These are phyloP conservation scores for Castor canadensis DNA, from an alignment of 2,113 vertebrate species.

Conservation along the genomic window DNA sequence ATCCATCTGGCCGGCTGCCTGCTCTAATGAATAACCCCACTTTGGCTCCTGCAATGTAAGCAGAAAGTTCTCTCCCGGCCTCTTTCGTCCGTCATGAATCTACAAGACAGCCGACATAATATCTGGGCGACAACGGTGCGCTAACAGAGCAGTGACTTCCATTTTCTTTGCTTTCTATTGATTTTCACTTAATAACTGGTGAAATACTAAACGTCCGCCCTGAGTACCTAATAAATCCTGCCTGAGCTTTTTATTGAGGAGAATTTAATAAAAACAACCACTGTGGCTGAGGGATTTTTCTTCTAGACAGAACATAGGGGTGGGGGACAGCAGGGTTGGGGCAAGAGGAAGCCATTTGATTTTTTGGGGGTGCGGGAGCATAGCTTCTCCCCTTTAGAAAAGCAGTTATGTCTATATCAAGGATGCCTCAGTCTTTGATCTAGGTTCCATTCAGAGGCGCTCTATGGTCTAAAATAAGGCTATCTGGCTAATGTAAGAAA, in stretches of 20 bases:
- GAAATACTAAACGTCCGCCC: conserved; percentile 99
- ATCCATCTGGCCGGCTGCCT: conserved; percentile 99
- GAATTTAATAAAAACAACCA: conserved; percentile 99
- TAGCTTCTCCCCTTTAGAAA: conserved; percentile 44
- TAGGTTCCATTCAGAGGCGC: not conserved
- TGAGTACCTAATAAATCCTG: conserved; percentile 99
- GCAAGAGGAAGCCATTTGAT: conserved; percentile 76
- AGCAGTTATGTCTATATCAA: not conserved
- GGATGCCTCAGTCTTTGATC: not conserved
- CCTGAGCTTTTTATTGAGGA: conserved; percentile 99
- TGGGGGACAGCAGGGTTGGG: conserved; percentile 80
- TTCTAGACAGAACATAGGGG: conserved; percentile 88
- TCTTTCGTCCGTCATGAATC: conserved; percentile 98
- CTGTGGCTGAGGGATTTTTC: conserved; percentile 97
- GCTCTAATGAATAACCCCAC: conserved; percentile 99
- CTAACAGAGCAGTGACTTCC: conserved; percentile 99
- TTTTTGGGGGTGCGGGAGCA: too few species aligned
- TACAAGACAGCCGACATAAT: conserved; percentile 99
- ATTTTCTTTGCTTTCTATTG: conserved; percentile 99
- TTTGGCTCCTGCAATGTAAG: conserved; percentile 99
- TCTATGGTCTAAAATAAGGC: fast-evolving
- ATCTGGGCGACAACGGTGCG: conserved; percentile 98
- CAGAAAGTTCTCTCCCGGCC: conserved; percentile 97
- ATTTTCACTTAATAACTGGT: conserved; percentile 99
- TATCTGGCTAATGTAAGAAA: fast-evolving